Evolutionary conservation across 53 echinoderm and acorn worm genomes (phyloP).

Genomic region (Patiria pectinifera): DNA sequence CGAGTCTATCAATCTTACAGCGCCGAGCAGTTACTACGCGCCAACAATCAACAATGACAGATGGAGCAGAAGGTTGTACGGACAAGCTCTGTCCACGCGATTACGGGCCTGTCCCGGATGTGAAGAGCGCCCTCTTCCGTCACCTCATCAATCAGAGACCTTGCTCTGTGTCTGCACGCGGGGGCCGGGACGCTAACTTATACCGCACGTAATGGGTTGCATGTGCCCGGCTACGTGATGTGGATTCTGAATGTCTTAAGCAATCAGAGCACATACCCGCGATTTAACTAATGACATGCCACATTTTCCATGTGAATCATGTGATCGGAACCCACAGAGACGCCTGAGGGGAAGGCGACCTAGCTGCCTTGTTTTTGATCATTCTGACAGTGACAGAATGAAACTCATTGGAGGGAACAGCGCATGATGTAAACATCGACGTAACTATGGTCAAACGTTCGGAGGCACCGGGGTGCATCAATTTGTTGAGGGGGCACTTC

Average conservation of each 20-base stretch:
- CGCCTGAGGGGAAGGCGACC: too few species aligned
- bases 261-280: background rate
- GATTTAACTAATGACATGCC: too few species aligned
- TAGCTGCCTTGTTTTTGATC: too few species aligned
- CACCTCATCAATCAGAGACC: background rate
- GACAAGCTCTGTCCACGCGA: background rate
- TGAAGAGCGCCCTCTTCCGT: conserved; percentile 18
- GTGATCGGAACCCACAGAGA: too few species aligned
- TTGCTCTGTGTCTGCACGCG: background rate
- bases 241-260: background rate
- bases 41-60: background rate
- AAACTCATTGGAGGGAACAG: too few species aligned
- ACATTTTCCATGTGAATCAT: too few species aligned
- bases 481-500: too few species aligned
- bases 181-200: background rate
- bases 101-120: background rate
- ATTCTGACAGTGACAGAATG: too few species aligned
- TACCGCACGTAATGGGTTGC: background rate
- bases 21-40: background rate
- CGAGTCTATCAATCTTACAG: background rate
- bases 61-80: background rate
- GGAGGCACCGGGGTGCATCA: too few species aligned
- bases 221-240: background rate
- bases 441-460: too few species aligned
- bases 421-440: too few species aligned